A percentile compares a stretch with the other conserved stretches of the same genome.
These are phyloP conservation scores for Drosophila auraria DNA, from an alignment of 1,140 invertebrate species.

Conservation along the genomic window DNA sequence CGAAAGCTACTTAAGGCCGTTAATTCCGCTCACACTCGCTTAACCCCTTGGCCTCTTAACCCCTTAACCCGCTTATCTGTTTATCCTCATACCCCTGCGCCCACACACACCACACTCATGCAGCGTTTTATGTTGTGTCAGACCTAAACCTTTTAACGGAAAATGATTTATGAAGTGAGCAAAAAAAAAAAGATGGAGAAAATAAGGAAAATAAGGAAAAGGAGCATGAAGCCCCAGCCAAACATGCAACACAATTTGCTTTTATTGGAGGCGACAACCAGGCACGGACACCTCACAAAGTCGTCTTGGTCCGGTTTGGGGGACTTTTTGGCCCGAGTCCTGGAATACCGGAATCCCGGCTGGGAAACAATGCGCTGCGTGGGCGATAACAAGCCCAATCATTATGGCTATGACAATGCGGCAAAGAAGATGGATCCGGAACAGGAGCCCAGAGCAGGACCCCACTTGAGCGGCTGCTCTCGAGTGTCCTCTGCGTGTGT, in stretches of 20 bases:
- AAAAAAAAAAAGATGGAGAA: constrained; percentile 22
- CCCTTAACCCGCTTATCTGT: constrained; percentile 60
- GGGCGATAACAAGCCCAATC: constrained; percentile 82
- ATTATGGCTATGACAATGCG: constrained; percentile 72
- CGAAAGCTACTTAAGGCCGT: constrained; percentile 11
- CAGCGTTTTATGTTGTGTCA: constrained; percentile 62
- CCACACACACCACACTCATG: not conserved
- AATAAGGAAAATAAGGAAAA: constrained; percentile 18
- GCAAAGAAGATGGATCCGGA: constrained; percentile 34
- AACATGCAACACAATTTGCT: constrained; percentile 82
- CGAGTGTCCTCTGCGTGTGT: constrained; percentile 39
- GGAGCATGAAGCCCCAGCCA: constrained; percentile 48
- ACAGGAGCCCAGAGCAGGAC: constrained; percentile 31
- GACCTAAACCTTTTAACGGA: constrained; percentile 72
- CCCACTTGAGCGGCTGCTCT: constrained; percentile 55
- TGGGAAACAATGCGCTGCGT: constrained; percentile 73
- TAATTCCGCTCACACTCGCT: constrained; percentile 48
- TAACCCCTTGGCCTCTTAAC: constrained; percentile 45
- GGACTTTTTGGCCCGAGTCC: constrained; percentile 26
- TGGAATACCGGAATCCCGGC: constrained; percentile 6
- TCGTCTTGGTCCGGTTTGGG: not conserved
- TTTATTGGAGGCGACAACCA: constrained; percentile 74
- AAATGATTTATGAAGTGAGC: constrained; percentile 80
- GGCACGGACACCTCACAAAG: constrained; percentile 28
- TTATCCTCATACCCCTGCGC: constrained; percentile 33